phyloP scores from a whole-genome alignment of 2,888 invertebrate species.

The Amitus sp. region DNA sequence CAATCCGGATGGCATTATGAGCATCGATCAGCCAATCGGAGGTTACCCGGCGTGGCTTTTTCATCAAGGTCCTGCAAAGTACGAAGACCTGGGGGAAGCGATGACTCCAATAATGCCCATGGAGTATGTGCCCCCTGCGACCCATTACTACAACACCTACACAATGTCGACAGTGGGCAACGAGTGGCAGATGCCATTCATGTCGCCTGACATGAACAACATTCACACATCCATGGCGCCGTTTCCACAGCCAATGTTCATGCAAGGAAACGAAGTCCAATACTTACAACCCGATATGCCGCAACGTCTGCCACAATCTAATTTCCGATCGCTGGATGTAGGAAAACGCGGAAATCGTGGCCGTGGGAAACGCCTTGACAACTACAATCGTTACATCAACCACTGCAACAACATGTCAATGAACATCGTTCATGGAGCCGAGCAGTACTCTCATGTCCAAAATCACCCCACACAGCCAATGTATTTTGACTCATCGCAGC shows the following conservation, averaged over 20 bases:
- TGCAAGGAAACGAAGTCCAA: slow-evolving; percentile 35
- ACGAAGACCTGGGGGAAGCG: too few species aligned
- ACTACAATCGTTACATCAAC: slow-evolving; percentile 46
- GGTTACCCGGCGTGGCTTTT: too few species aligned
- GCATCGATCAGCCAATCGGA: not conserved
- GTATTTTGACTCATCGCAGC: slow-evolving; percentile 44
- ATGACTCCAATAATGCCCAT: too few species aligned
- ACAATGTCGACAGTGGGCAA: too few species aligned
- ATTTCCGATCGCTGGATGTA: slow-evolving; percentile 38
- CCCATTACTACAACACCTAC: too few species aligned
- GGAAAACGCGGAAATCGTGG: slow-evolving; percentile 50
- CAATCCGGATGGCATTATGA: too few species aligned
- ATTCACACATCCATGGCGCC: too few species aligned
- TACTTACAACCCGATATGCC: slow-evolving; percentile 42
- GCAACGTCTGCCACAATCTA: not conserved
- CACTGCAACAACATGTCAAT: slow-evolving; percentile 51
- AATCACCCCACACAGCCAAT: slow-evolving; percentile 39
- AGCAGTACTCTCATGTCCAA: slow-evolving; percentile 44
- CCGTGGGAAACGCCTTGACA: slow-evolving; percentile 47
- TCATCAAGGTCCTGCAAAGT: too few species aligned
- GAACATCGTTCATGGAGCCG: slow-evolving; percentile 47
- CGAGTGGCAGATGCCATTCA: too few species aligned
- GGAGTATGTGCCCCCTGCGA: too few species aligned
- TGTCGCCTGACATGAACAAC: too few species aligned
- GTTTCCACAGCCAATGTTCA: too few species aligned